Percentiles rank a stretch among this genome's conserved stretches.
Evolutionary conservation across 2,797 vertebrate genomes (phyloP).

Genomic region (Centropyge bicolor): DNA sequence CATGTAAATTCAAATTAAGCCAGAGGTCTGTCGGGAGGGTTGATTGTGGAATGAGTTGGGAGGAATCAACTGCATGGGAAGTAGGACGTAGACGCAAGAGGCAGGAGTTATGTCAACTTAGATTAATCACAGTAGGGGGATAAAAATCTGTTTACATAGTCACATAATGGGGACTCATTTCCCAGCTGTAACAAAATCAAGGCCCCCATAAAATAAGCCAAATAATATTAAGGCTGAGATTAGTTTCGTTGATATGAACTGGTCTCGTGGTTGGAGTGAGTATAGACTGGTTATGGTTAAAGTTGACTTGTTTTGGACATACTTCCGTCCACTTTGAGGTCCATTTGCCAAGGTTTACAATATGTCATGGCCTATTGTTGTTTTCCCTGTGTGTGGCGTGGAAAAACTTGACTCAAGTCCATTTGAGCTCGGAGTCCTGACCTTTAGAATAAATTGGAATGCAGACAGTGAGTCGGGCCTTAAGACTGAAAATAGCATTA

Average conservation of each 20-base stretch:
- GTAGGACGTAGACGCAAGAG: not conserved
- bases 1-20: slow-evolving; percentile 57
- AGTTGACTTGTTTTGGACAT: not conserved
- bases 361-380: not conserved
- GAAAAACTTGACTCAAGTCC: not conserved
- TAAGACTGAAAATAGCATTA: not conserved
- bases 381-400: not conserved
- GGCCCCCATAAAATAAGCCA: not conserved
- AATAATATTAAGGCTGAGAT: not conserved
- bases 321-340: no score
- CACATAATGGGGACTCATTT: not conserved
- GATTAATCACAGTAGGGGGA: slow-evolving; percentile 13
- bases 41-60: slow-evolving; percentile 33
- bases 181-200: not conserved
- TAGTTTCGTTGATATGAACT: not conserved
- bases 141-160: slow-evolving; percentile 15
- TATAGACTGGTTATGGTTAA: not conserved
- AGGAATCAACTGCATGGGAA: slow-evolving; percentile 30
- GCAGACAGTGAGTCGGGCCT: not conserved
- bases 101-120: slow-evolving; percentile 14
- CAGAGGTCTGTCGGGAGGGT: slow-evolving; percentile 31
- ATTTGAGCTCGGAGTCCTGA: not conserved
- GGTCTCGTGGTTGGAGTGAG: not conserved
- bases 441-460: not conserved
- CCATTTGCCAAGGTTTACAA: not conserved